phyloP scores from a whole-genome alignment of 2,797 vertebrate species.

The Myiothlypis coronata region DNA sequence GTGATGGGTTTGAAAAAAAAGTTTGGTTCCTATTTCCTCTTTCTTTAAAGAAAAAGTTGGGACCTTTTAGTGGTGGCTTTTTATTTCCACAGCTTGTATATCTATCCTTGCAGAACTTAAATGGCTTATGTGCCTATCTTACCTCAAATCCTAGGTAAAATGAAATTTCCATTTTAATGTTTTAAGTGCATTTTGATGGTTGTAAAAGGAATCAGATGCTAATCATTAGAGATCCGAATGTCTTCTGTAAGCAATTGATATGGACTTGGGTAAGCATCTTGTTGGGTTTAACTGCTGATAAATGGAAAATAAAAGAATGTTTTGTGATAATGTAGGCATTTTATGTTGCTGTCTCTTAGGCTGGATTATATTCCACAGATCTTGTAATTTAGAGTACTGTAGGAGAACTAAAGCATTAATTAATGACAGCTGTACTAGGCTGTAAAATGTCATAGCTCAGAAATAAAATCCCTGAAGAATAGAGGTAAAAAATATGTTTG shows the following conservation, averaged over 20 bases:
- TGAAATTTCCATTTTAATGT: background rate
- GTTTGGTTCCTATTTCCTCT: background rate
- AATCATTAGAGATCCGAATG: background rate
- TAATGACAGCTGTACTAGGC: background rate
- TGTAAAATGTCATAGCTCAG: background rate
- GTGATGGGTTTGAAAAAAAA: background rate
- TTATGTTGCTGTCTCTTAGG: background rate
- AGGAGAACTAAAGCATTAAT: background rate
- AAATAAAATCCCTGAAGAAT: background rate
- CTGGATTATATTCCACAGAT: background rate
- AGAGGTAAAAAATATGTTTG: background rate
- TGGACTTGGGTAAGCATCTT: background rate
- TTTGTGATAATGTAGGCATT: background rate
- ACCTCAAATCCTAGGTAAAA: background rate
- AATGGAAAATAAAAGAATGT: background rate
- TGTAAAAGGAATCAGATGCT: background rate
- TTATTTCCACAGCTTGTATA: background rate
- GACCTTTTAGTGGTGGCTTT: background rate
- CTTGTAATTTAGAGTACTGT: background rate
- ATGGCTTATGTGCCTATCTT: background rate
- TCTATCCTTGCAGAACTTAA: background rate
- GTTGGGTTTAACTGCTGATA: background rate
- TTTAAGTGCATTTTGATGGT: conserved; percentile 7
- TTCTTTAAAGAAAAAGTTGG: background rate
- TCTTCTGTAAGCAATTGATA: background rate